Evolutionary conservation across 2,888 invertebrate genomes (phyloP), one percentile per base, ranked within the genome.

Genomic region (Eupithecia tripunctaria): DNA sequence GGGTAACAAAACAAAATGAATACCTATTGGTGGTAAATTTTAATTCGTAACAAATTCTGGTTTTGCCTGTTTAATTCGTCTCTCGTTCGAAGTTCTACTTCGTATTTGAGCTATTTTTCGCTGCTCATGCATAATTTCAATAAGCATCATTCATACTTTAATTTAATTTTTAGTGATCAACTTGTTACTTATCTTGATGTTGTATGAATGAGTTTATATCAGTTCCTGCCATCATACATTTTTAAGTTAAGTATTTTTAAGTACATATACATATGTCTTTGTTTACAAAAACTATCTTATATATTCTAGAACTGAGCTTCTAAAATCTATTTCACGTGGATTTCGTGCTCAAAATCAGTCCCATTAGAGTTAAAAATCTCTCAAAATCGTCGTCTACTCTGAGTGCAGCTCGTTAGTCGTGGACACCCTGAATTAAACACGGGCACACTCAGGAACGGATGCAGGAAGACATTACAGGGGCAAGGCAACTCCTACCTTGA

Each of bases 381-480:
- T 73, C 51, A 74, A 75, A 76, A 74, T 74, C 66, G 75, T 71
- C 74, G 70, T 75, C 70, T 75, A 73, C 62, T 73, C 72, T 21
- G 70, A 75, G 72, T 76, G 76, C 70, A 78, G 74, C 82, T 87
- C 84, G 83, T 86, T 87, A 85, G 77, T 78, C 75, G 73, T 76
- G 80, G 79, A 79, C 81, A 80, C 78, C 77, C 76, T 82, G 82
- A 86, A 86, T 86, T 86, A 86, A 85, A 85, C 82, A 84, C 85
- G 82, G 79, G 78, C 85, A 82, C 82, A 84, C 80, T 68, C n/a
- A 32, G 41, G 43, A 64, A 51, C 68, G 51, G 64, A 70, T 43
- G 67, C 67, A 67, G 66, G 66, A 43, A 67, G 18, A 36, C 56
- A 68, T 38, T 36, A 47, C 0, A 56, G 65, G 66, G 69, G 38